These are phyloP conservation scores for Herpetotheres cachinnans DNA, from an alignment of 2,113 vertebrate species.

Conservation along the genomic window DNA sequence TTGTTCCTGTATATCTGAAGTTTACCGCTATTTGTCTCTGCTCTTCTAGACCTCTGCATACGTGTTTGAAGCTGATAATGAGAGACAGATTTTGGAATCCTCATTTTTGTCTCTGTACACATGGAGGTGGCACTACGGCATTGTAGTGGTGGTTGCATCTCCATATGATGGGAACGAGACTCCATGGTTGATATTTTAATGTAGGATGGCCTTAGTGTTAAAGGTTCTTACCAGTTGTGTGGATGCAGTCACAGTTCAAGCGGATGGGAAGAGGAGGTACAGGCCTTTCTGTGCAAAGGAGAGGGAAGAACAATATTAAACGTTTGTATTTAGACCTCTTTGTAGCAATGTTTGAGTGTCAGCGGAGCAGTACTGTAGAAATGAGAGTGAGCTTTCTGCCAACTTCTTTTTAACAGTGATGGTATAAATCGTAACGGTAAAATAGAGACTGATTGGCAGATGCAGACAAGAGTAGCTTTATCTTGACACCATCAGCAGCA, in stretches of 20 bases:
- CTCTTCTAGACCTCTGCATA: not conserved
- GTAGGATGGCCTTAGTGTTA: not conserved
- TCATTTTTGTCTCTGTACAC: not conserved
- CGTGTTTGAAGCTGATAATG: not conserved
- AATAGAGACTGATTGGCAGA: not conserved
- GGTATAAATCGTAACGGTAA: not conserved
- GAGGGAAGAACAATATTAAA: not conserved
- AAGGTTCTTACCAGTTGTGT: not conserved
- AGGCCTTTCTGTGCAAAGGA: not conserved
- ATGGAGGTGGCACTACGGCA: not conserved
- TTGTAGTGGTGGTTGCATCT: not conserved
- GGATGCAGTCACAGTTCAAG: not conserved
- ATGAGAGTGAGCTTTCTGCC: not conserved
- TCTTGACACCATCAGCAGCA: not conserved
- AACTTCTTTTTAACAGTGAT: not conserved
- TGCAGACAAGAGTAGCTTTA: not conserved
- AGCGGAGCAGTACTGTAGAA: not conserved
- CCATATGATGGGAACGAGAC: not conserved
- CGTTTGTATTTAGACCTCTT: not conserved
- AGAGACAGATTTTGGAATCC: not conserved
- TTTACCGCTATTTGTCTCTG: not conserved
- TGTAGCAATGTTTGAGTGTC: not conserved
- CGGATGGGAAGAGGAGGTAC: not conserved
- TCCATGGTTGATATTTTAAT: not conserved
- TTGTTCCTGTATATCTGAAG: not conserved